Evolutionary conservation across 2,888 invertebrate genomes (phyloP).

Genomic region (Heliconius erato): DNA sequence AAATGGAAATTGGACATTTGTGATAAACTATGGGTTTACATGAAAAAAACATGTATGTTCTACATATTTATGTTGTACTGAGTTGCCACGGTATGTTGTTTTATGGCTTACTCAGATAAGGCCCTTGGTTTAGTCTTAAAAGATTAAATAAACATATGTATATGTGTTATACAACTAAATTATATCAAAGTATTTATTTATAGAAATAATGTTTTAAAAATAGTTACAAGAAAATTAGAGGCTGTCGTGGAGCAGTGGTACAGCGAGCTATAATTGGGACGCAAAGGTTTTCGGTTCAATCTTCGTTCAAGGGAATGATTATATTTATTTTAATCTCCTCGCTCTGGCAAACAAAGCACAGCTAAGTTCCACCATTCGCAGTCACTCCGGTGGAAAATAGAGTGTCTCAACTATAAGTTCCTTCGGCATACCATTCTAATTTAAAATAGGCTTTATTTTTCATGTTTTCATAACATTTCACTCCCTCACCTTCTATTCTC

Average conservation of each 20-base stretch:
- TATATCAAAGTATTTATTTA: not conserved
- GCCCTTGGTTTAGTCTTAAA: not conserved
- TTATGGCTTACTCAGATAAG: not conserved
- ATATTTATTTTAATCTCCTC: too few relatives aligned
- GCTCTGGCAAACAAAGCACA: too few relatives aligned
- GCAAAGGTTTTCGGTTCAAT: too few relatives aligned
- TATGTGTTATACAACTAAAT: not conserved
- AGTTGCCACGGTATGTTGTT: not conserved
- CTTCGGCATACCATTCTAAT: too few relatives aligned
- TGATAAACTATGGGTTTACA: conserved; percentile 10
- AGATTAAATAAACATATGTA: not conserved
- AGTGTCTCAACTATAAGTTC: too few relatives aligned
- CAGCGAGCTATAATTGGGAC: too few relatives aligned
- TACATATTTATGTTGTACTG: conserved; percentile 3
- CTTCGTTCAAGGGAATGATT: too few relatives aligned
- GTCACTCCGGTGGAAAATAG: too few relatives aligned
- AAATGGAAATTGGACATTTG: conserved; percentile 6
- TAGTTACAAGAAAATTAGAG: not conserved
- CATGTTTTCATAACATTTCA: not conserved
- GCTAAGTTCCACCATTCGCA: too few relatives aligned
- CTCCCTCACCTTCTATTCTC: too few relatives aligned
- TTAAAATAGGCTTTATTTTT: too few relatives aligned
- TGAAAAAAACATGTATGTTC: conserved; percentile 1
- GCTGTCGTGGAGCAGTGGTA: not conserved
- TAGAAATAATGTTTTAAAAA: not conserved